phyloP scores from a whole-genome alignment of 2,888 invertebrate genomes.

The Xylota sylvarum region DNA sequence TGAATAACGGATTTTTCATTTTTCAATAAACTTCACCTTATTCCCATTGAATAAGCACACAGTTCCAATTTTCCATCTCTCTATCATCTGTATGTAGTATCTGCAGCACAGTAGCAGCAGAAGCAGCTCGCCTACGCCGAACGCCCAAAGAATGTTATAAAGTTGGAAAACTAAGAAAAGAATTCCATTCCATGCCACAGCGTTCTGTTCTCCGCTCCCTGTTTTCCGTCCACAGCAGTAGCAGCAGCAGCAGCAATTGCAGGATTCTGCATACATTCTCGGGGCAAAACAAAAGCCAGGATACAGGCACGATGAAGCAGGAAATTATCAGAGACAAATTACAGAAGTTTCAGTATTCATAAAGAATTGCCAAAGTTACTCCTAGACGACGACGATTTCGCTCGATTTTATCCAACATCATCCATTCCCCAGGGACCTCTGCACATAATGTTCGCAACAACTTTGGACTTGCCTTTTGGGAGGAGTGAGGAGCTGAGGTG shows the following conservation, averaged over 20 bases:
- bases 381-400: slow-evolving; percentile 30
- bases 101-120: slow-evolving; percentile 7
- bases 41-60: slow-evolving; percentile 28
- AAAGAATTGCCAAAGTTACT: slow-evolving; percentile 78
- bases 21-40: slow-evolving; percentile 61
- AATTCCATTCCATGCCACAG: slow-evolving; percentile 75
- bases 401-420: neutral
- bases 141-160: slow-evolving; percentile 66
- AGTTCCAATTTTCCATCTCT: slow-evolving; percentile 40
- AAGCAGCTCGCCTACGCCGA: slow-evolving; percentile 11
- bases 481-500: slow-evolving; percentile 21
- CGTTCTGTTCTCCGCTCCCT: slow-evolving; percentile 31
- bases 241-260: neutral
- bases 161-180: slow-evolving; percentile 64
- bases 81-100: neutral
- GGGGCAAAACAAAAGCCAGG: slow-evolving; percentile 63
- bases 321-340: slow-evolving; percentile 75
- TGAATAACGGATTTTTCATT: slow-evolving; percentile 59
- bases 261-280: slow-evolving; percentile 53
- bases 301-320: slow-evolving; percentile 35
- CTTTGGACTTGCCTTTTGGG: slow-evolving; percentile 38
- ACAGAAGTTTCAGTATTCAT: slow-evolving; percentile 77
- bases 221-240: neutral
- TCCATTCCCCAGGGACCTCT: slow-evolving; percentile 39
- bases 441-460: slow-evolving; percentile 75